These are phyloP conservation scores for Phymatocera aterrima DNA, from an alignment of 2,888 invertebrate species.

Conservation along the genomic window DNA sequence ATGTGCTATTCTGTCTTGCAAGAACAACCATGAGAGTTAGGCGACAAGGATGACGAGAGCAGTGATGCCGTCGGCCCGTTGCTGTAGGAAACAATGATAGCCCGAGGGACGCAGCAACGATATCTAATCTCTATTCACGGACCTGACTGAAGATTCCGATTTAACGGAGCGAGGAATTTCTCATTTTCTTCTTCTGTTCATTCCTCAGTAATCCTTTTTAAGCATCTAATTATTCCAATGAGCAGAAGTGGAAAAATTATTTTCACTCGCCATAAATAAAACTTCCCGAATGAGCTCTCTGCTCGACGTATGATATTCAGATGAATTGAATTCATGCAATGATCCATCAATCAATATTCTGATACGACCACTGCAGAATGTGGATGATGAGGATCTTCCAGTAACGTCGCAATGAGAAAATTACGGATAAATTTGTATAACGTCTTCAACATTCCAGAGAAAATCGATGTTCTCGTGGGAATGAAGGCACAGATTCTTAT, in stretches of 20 bases:
- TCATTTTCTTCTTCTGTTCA: not conserved
- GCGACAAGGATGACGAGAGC: not conserved
- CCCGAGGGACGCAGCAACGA: constrained; percentile 38
- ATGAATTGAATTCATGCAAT: not conserved
- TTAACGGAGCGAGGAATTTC: constrained; percentile 8
- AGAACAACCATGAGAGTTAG: constrained; percentile 9
- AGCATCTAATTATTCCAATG: not conserved
- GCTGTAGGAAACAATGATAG: constrained; percentile 35
- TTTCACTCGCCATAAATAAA: not conserved
- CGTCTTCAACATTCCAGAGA: not conserved
- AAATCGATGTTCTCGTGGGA: constrained; percentile 13
- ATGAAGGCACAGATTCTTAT: constrained; percentile 14
- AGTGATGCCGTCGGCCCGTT: constrained; percentile 21
- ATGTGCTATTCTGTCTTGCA: constrained; percentile 30
- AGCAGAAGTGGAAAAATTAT: not conserved
- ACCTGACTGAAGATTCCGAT: constrained; percentile 5
- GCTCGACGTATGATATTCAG: not conserved
- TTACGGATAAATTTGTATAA: constrained; percentile 9
- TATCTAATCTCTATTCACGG: constrained; percentile 42
- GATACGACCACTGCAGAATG: not conserved
- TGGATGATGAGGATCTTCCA: not conserved
- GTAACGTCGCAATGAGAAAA: not conserved
- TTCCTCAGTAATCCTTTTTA: not conserved
- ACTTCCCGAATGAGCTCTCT: not conserved
- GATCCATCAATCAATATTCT: not conserved